Conservation (phyloP, 1,140 invertebrate species). For the Pararge aegeria region DNA sequence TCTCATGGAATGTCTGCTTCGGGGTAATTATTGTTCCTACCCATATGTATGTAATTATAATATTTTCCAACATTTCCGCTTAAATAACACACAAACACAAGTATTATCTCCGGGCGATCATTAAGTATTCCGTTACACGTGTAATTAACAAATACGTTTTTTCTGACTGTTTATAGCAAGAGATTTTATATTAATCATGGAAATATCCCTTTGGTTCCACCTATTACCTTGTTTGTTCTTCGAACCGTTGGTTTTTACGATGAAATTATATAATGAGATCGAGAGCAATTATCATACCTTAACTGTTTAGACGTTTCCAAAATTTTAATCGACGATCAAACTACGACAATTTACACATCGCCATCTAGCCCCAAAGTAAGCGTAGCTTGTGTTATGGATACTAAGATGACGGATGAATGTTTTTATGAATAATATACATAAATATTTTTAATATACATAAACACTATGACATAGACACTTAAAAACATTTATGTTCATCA, state of each 20-base stretch:
- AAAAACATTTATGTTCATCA: too few relatives aligned
- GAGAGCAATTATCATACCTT: slow-evolving; percentile 13
- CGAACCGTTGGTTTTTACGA: slow-evolving; percentile 22
- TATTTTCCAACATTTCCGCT: slow-evolving; percentile 61
- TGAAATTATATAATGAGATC: slow-evolving; percentile 28
- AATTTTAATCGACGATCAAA: too few relatives aligned
- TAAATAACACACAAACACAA: slow-evolving; percentile 33
- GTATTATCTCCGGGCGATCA: slow-evolving; percentile 29
- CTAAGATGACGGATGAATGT: too few relatives aligned
- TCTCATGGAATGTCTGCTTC: slow-evolving; percentile 8
- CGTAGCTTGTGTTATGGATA: too few relatives aligned
- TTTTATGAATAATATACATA: too few relatives aligned
- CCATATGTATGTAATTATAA: slow-evolving; percentile 63
- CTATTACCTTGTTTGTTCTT: slow-evolving; percentile 13
- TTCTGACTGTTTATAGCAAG: slow-evolving; percentile 21
- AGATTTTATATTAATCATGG: slow-evolving; percentile 31
- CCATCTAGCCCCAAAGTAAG: too few relatives aligned
- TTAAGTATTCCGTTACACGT: slow-evolving; percentile 38
- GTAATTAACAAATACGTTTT: slow-evolving; percentile 49
- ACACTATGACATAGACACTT: too few relatives aligned
- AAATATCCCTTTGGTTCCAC: slow-evolving; percentile 9
- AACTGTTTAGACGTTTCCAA: background rate
- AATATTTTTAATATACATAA: too few relatives aligned
- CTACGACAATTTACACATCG: too few relatives aligned
- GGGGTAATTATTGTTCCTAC: slow-evolving; percentile 47